These are phyloP conservation scores for Chromis chromis DNA, from an alignment of 2,797 vertebrate genomes.

Conservation along the genomic window DNA sequence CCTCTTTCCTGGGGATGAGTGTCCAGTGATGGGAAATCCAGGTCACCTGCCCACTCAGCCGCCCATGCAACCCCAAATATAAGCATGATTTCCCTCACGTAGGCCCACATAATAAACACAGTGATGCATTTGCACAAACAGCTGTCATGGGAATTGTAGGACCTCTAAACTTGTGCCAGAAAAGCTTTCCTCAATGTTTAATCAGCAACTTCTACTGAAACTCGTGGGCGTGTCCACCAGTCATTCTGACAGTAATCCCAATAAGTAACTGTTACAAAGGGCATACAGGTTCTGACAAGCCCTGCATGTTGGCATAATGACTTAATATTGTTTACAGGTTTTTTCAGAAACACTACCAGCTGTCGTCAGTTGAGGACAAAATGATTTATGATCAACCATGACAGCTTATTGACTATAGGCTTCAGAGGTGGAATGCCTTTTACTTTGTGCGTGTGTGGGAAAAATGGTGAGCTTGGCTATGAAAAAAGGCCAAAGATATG, in stretches of 20 bases:
- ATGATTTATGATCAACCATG: constrained; percentile 14
- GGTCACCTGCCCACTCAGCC: constrained; percentile 56
- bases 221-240: constrained; percentile 9
- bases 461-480: constrained; percentile 42
- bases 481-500: constrained; percentile 44
- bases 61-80: not conserved
- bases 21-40: constrained; percentile 61
- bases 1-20: constrained; percentile 54
- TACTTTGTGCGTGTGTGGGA: constrained; percentile 44
- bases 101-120: constrained; percentile 8
- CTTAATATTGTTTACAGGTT: constrained; percentile 31
- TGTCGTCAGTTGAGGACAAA: constrained; percentile 11
- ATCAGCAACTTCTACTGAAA: constrained; percentile 9
- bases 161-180: not conserved
- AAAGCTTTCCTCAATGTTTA: not conserved
- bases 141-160: not conserved
- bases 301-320: constrained; percentile 8
- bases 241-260: constrained; percentile 4
- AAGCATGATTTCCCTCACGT: constrained; percentile 16
- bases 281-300: constrained; percentile 55
- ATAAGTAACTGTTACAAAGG: constrained; percentile 26
- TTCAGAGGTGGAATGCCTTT: constrained; percentile 18
- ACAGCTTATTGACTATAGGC: constrained; percentile 40
- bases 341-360: constrained; percentile 22
- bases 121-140: not conserved